Evolutionary conservation across 2,888 invertebrate species (phyloP).

Genomic region (Andrena dorsata): DNA sequence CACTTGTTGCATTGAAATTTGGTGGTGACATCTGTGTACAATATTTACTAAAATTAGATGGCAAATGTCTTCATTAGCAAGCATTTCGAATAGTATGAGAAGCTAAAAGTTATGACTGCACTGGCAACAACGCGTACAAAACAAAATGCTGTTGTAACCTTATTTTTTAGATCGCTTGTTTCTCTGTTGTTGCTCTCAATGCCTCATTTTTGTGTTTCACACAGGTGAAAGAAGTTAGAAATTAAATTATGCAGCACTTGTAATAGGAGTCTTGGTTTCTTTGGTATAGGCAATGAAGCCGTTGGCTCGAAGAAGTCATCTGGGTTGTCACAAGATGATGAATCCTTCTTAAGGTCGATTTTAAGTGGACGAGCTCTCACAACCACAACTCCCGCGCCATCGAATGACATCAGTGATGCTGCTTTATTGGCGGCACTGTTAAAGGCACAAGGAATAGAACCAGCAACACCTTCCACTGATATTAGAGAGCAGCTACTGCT

Average conservation of each 20-base stretch:
- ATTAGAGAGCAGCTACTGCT: conserved; percentile 87
- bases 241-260: neutral
- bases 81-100: too few relatives aligned
- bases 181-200: too few relatives aligned
- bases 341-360: conserved; percentile 78
- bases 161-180: too few relatives aligned
- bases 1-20: too few relatives aligned
- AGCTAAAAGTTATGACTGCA: too few relatives aligned
- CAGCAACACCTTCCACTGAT: conserved; percentile 88
- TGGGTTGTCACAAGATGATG: conserved; percentile 68
- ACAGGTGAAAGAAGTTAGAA: too few relatives aligned
- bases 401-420: conserved; percentile 88
- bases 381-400: conserved; percentile 73
- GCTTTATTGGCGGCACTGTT: conserved; percentile 90
- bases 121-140: too few relatives aligned
- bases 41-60: too few relatives aligned
- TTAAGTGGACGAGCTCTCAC: conserved; percentile 75
- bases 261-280: neutral
- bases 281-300: conserved; percentile 33
- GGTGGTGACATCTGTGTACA: too few relatives aligned
- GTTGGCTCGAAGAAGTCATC: conserved; percentile 28
- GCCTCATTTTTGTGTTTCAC: too few relatives aligned
- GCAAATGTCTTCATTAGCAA: too few relatives aligned
- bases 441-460: conserved; percentile 91
- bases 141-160: too few relatives aligned